Evolutionary conservation across 2,113 vertebrate species (phyloP).

Genomic region (Spea multiplicata): DNA sequence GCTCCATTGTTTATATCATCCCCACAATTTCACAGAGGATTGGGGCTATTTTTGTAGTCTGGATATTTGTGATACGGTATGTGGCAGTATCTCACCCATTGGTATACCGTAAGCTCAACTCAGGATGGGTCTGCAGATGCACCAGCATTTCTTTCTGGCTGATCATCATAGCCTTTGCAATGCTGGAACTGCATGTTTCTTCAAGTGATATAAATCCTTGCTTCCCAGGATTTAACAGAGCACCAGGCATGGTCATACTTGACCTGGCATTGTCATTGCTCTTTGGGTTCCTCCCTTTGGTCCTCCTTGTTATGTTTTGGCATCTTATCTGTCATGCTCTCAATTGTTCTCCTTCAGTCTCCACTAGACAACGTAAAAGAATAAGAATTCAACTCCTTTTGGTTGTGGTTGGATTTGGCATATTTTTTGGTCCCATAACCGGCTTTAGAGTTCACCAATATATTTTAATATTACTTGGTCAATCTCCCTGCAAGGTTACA

Average conservation of each 20-base stretch:
- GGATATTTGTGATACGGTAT: constrained; percentile 70
- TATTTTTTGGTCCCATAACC: constrained; percentile 52
- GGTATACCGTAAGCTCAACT: constrained; percentile 60
- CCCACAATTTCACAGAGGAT: constrained; percentile 71
- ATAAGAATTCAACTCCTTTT: constrained; percentile 52
- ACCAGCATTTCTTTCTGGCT: constrained; percentile 55
- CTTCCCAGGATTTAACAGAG: constrained; percentile 62
- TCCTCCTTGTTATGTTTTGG: constrained; percentile 35
- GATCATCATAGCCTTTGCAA: constrained; percentile 55
- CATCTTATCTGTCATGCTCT: constrained; percentile 19
- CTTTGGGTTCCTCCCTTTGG: constrained; percentile 58
- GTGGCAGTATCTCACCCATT: constrained; percentile 68
- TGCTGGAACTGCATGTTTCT: constrained; percentile 56
- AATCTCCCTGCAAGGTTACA: constrained; percentile 27
- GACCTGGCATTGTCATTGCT: constrained; percentile 64
- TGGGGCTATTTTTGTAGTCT: constrained; percentile 69
- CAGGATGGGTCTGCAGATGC: constrained; percentile 18
- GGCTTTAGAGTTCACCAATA: constrained; percentile 45
- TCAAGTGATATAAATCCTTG: constrained; percentile 51
- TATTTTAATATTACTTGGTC: constrained; percentile 9
- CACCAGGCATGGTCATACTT: constrained; percentile 59
- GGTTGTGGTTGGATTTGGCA: constrained; percentile 49
- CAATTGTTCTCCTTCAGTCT: constrained; percentile 38
- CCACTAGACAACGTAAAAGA: constrained; percentile 48
- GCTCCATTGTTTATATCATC: constrained; percentile 62